A percentile compares a stretch with the other conserved stretches of the same genome.
phyloP scores from a whole-genome alignment of 2,113 vertebrate genomes.

The Muntiacus reevesi region DNA sequence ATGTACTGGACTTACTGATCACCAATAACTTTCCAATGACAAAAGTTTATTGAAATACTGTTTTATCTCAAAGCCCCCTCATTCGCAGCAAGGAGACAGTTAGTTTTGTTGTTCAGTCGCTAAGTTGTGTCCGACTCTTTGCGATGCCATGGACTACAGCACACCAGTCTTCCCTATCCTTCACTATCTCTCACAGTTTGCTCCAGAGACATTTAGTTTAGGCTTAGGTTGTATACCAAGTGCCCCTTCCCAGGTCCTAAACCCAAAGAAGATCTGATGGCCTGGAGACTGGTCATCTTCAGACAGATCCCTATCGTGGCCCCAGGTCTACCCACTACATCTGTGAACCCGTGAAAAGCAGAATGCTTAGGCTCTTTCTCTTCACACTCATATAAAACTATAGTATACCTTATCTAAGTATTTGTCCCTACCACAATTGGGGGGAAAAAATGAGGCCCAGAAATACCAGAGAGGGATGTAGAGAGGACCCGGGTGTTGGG shows the following conservation, averaged over 20 bases:
- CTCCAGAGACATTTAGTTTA: background rate
- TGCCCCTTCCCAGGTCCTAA: background rate
- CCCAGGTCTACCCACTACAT: background rate
- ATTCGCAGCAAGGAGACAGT: background rate
- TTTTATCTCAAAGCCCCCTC: background rate
- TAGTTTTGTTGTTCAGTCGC: background rate
- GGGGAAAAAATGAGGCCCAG: background rate
- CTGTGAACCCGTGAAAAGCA: background rate
- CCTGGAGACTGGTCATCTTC: background rate
- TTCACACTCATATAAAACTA: background rate
- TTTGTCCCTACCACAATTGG: background rate
- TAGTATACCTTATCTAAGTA: background rate
- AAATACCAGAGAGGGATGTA: background rate
- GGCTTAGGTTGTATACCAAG: background rate
- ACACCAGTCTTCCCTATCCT: background rate
- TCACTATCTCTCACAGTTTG: background rate
- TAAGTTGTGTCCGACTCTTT: background rate
- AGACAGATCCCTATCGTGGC: background rate
- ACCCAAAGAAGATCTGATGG: background rate
- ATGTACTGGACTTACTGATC: background rate
- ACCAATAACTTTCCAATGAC: background rate
- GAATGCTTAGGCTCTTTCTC: background rate
- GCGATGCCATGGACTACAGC: background rate
- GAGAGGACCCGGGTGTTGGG: background rate
- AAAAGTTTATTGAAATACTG: background rate